Percentiles rank a stretch among this genome's conserved stretches.
Evolutionary conservation across 2,797 vertebrate species (phyloP).

Genomic region (Avahi laniger): DNA sequence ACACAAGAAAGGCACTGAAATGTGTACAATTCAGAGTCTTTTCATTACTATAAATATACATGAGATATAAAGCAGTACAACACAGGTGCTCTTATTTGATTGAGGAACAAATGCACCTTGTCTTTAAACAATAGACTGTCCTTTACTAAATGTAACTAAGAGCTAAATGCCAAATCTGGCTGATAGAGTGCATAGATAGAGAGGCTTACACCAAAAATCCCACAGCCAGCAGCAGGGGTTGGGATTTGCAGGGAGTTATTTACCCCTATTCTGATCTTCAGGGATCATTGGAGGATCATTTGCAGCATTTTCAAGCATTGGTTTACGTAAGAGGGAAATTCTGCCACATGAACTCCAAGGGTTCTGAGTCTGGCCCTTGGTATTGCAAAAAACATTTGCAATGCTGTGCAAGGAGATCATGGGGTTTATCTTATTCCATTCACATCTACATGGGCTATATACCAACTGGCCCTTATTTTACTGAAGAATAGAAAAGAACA

Average conservation of each 20-base stretch:
- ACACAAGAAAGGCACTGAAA: constrained; percentile 69
- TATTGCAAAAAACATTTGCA: constrained; percentile 59
- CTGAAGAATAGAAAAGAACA: constrained; percentile 81
- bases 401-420: constrained; percentile 80
- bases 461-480: constrained; percentile 78
- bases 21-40: constrained; percentile 72
- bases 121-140: constrained; percentile 71
- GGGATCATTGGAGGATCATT: constrained; percentile 53
- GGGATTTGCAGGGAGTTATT: constrained; percentile 48
- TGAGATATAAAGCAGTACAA: constrained; percentile 63
- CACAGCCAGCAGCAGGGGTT: constrained; percentile 67
- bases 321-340: constrained; percentile 66
- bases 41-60: constrained; percentile 70
- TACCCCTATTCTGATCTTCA: constrained; percentile 49
- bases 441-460: constrained; percentile 69
- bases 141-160: constrained; percentile 52
- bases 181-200: constrained; percentile 72
- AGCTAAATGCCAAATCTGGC: constrained; percentile 63
- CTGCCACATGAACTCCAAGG: constrained; percentile 73
- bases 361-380: constrained; percentile 75
- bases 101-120: constrained; percentile 68
- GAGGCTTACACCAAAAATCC: constrained; percentile 62
- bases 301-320: constrained; percentile 79
- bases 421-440: constrained; percentile 77
- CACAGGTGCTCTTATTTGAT: constrained; percentile 69